These are phyloP conservation scores for Lethrus apterus DNA, from an alignment of 1,140 invertebrate species.

Conservation along the genomic window DNA sequence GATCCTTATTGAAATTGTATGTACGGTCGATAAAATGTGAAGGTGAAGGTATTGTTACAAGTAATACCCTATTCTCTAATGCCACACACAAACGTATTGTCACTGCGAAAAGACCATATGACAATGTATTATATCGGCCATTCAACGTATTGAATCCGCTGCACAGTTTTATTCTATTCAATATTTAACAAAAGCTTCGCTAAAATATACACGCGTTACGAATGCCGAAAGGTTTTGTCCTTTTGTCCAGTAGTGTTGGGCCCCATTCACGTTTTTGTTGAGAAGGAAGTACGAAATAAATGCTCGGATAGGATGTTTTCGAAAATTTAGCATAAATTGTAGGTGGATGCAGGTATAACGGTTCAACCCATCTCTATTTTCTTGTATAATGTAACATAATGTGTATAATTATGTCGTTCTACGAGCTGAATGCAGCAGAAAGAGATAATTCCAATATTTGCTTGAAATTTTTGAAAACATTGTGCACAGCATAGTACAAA, in stretches of 20 bases:
- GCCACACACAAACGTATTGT: slow-evolving; percentile 40
- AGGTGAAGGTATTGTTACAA: slow-evolving; percentile 25
- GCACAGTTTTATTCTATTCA: slow-evolving; percentile 41
- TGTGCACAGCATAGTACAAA: not conserved
- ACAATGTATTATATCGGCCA: slow-evolving; percentile 41
- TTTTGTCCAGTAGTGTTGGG: slow-evolving; percentile 36
- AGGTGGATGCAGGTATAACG: slow-evolving; percentile 25
- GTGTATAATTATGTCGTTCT: slow-evolving; percentile 12
- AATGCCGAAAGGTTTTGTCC: slow-evolving; percentile 39
- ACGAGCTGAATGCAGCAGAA: slow-evolving; percentile 6
- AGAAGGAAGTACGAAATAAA: slow-evolving; percentile 36
- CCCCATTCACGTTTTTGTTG: slow-evolving; percentile 37
- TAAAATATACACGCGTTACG: slow-evolving; percentile 41
- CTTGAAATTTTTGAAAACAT: not conserved
- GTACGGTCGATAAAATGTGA: no score
- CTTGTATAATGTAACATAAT: slow-evolving; percentile 2
- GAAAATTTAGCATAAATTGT: slow-evolving; percentile 28
- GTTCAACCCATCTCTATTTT: slow-evolving; percentile 2
- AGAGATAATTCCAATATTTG: slow-evolving; percentile 7
- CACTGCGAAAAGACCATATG: slow-evolving; percentile 37
- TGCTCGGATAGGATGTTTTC: slow-evolving; percentile 28
- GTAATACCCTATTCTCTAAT: slow-evolving; percentile 36
- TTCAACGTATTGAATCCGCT: slow-evolving; percentile 35
- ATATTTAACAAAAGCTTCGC: slow-evolving; percentile 33
- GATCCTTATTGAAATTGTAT: no score